A percentile compares a stretch with the other conserved stretches of the same genome.
These are phyloP conservation scores for Nannobrachium achirus DNA, from an alignment of 2,113 vertebrate species.

Conservation along the genomic window DNA sequence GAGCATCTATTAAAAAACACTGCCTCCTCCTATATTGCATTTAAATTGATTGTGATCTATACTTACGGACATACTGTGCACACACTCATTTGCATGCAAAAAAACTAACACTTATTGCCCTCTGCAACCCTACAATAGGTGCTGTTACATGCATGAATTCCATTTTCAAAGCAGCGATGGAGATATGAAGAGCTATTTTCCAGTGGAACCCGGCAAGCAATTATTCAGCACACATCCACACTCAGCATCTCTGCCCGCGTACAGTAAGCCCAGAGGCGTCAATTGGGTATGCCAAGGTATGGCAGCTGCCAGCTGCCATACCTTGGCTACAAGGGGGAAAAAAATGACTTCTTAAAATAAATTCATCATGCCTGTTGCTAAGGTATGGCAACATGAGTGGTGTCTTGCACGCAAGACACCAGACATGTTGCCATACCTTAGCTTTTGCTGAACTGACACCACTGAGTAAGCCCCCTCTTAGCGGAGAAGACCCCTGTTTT, in stretches of 20 bases:
- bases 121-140: not conserved
- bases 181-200: conserved; percentile 19
- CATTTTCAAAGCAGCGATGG: conserved; percentile 12
- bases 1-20: conserved; percentile 33
- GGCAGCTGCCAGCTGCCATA: too few relatives aligned
- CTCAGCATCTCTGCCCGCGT: too few relatives aligned
- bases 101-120: conserved; percentile 14
- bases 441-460: too few relatives aligned
- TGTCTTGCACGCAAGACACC: too few relatives aligned
- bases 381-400: too few relatives aligned
- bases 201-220: not conserved
- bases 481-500: not conserved
- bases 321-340: too few relatives aligned
- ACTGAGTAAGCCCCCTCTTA: not conserved
- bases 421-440: too few relatives aligned
- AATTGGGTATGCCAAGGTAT: too few relatives aligned
- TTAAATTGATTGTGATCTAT: conserved; percentile 35
- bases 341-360: too few relatives aligned
- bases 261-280: too few relatives aligned
- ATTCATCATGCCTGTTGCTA: too few relatives aligned
- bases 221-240: not conserved
- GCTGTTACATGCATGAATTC: conserved; percentile 8
- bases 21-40: conserved; percentile 21
- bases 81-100: conserved; percentile 23
- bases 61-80: conserved; percentile 3